Evolutionary conservation across 1,140 invertebrate genomes (phyloP).

Genomic region (Caenorhabditis brenneri): DNA sequence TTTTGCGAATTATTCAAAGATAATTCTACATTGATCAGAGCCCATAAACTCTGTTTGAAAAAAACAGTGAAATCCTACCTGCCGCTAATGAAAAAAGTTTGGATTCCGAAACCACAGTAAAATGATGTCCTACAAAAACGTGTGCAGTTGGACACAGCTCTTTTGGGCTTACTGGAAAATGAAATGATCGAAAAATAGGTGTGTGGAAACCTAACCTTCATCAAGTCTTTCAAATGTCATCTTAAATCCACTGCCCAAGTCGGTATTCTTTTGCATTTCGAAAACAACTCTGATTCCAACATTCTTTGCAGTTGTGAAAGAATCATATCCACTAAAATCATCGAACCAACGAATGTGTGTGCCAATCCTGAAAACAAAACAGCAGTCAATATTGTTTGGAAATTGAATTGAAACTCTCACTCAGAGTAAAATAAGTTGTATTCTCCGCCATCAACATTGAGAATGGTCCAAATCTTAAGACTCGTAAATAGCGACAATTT

Average conservation of each 20-base stretch:
- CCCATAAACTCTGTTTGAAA: too few species aligned
- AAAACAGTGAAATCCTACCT: too few species aligned
- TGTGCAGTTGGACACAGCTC: neutral
- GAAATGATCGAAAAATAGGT: neutral
- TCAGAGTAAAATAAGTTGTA: neutral
- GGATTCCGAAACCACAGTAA: too few species aligned
- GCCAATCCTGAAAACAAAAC: neutral
- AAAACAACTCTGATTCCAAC: constrained; percentile 6
- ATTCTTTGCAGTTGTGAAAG: neutral
- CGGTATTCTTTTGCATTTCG: neutral
- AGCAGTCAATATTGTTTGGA: neutral
- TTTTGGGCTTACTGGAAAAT: neutral
- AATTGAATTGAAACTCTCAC: neutral
- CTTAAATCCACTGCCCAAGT: neutral
- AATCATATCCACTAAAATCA: neutral
- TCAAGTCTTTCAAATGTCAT: neutral
- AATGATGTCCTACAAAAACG: neutral
- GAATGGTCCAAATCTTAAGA: neutral
- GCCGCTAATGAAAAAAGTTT: too few species aligned
- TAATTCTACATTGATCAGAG: too few species aligned
- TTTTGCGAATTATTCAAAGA: too few species aligned
- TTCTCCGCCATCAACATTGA: neutral
- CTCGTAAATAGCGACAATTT: neutral
- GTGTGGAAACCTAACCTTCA: too few species aligned
- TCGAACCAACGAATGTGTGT: fast-evolving